Evolutionary conservation across 2,113 vertebrate species (phyloP), one percentile per base, ranked within the genome.

Genomic region (Aldabrachelys gigantea): DNA sequence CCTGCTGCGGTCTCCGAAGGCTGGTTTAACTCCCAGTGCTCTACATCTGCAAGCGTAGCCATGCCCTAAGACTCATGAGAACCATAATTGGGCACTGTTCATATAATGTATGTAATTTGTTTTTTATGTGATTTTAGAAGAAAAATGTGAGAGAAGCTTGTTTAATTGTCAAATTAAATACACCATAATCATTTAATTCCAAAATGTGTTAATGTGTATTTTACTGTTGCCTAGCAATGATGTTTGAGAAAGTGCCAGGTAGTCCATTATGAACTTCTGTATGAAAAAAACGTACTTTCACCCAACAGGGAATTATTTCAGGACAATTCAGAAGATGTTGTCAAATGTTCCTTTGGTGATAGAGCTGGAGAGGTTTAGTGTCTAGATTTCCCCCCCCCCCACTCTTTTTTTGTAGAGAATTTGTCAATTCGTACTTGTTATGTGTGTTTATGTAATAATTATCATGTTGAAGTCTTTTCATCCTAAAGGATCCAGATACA

Each of bases 201-300:
- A 11, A 38, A 91, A 1, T 87, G n/a, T 91, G 76, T 91, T 96
- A 97, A 82, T 89, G 75, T 91, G 81, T 94, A 94, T 96, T 90
- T 84, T 57, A 47, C 50, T 95, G 85, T 98, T 97, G 92, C 94
- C 53, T 97, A 96, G 93, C 90, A 93, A 91, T 96, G 87, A 76
- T 89, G 53, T 91, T 95, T 94, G 91, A 95, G 88, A 84, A 62
- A 93, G 90, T 85, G 78, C 57, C 92, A 86, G 38, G 80, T 65
- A 91, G 93, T 93, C 93, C n/a, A 44, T 90, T 95, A 89, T 91
- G 95, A 95, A 87, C 87, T 54, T 91, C 54, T 96, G 91, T 29
- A 17, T 93, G 94, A 76, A 84, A 96, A 85, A 96, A 87, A 53
- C 52, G 21, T 53, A 88, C 84, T 53, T 17, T 44, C 84, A 38